These are phyloP conservation scores for Cataglyphis cursor DNA, from an alignment of 2,888 invertebrate genomes.

Conservation along the genomic window DNA sequence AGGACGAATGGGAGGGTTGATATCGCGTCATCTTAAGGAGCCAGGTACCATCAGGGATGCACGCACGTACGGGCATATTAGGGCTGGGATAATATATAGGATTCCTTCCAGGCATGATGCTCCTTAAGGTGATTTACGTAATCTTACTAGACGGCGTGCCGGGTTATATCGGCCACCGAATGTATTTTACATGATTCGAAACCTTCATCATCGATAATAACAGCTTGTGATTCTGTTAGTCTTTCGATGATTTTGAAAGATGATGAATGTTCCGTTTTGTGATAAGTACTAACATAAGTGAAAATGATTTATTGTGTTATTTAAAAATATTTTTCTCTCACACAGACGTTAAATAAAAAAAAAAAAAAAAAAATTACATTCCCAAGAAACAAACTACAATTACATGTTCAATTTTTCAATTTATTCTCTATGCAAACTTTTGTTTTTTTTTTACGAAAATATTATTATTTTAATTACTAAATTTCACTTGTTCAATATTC, in stretches of 20 bases:
- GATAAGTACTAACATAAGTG: background rate
- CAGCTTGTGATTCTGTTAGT: conserved; percentile 39
- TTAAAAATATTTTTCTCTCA: background rate
- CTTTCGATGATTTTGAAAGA: background rate
- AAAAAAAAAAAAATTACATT: background rate
- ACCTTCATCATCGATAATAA: conserved; percentile 31
- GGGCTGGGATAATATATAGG: conserved; percentile 84
- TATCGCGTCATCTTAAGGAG: conserved; percentile 80
- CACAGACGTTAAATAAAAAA: background rate
- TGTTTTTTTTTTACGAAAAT: background rate
- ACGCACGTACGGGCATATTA: conserved; percentile 86
- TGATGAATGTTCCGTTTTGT: background rate
- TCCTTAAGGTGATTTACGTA: conserved; percentile 85
- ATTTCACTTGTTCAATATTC: background rate
- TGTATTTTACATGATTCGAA: conserved; percentile 72
- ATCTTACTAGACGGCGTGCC: conserved; percentile 83
- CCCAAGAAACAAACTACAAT: background rate
- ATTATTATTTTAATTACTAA: background rate
- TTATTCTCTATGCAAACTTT: background rate
- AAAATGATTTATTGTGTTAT: conserved; percentile 3
- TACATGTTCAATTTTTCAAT: background rate
- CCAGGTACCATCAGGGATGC: conserved; percentile 80
- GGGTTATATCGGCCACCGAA: conserved; percentile 81
- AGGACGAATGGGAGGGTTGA: conserved; percentile 76
- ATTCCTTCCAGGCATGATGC: conserved; percentile 79